Evolutionary conservation across 1,140 invertebrate genomes (phyloP).

Genomic region (Heliconius hermathena): DNA sequence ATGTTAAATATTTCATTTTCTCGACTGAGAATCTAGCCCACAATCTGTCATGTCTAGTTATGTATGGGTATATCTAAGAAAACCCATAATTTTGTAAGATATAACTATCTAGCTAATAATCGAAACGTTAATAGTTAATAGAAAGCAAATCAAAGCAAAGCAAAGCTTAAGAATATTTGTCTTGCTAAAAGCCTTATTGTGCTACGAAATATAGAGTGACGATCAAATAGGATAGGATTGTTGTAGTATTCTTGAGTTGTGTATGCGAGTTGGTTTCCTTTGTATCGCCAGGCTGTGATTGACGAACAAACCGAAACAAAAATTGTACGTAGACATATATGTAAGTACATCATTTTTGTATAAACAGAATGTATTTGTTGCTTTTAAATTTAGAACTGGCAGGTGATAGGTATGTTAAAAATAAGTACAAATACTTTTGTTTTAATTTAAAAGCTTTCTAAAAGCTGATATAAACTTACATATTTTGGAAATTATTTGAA

Average conservation of each 20-base stretch:
- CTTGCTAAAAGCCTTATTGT: conserved; percentile 26
- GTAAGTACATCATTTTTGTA: background rate
- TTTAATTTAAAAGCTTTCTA: too few relatives aligned
- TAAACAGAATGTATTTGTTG: too few relatives aligned
- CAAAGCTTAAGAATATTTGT: conserved; percentile 11
- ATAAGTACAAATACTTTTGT: too few relatives aligned
- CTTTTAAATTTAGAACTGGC: background rate
- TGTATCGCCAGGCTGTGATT: conserved; percentile 23
- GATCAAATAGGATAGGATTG: conserved; percentile 12
- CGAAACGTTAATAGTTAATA: background rate
- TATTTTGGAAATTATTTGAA: too few relatives aligned
- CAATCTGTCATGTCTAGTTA: too few relatives aligned
- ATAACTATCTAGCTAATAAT: background rate
- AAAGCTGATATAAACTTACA: too few relatives aligned
- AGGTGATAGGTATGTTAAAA: background rate
- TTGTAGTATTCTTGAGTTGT: conserved; percentile 11
- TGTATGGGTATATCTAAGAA: too few relatives aligned
- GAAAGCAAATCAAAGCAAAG: background rate
- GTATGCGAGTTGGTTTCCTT: conserved; percentile 13
- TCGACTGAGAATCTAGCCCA: too few relatives aligned
- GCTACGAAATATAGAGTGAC: conserved; percentile 21
- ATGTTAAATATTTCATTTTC: too few relatives aligned
- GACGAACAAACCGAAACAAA: conserved; percentile 9
- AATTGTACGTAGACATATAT: background rate
- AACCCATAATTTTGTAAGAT: too few relatives aligned